Evolutionary conservation across 2,113 vertebrate species (phyloP).

Genomic region (Ramphastos sulfuratus): DNA sequence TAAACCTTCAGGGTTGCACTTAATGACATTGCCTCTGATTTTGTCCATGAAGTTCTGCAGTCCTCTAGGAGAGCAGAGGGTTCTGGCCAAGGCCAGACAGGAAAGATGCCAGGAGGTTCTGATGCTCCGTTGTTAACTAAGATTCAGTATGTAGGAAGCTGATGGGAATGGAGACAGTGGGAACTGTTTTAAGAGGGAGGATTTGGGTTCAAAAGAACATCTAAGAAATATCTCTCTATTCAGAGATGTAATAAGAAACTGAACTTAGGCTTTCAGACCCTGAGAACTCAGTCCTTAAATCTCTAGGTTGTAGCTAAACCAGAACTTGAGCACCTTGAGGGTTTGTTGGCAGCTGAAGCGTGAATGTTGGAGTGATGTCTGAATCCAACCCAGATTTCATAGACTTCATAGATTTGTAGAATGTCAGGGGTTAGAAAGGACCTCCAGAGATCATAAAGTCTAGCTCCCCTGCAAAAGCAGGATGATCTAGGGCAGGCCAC

Average conservation of each 20-base stretch:
- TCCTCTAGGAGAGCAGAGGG: background rate
- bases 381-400: no score
- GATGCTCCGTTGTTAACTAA: rapidly evolving
- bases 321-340: background rate
- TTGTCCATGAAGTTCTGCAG: background rate
- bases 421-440: no score
- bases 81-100: background rate
- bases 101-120: background rate
- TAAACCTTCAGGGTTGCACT: background rate
- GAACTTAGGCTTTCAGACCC: background rate
- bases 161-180: background rate
- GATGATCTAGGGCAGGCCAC: no score
- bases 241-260: background rate
- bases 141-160: background rate
- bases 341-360: background rate
- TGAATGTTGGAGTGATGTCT: background rate
- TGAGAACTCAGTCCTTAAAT: background rate
- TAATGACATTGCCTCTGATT: background rate
- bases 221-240: no score
- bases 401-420: background rate
- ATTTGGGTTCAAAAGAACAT: background rate
- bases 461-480: no score
- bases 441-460: no score
- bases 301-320: background rate
- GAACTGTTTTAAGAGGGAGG: background rate